Base-by-base conservation (phyloP, 2,113 vertebrate species). In the Plecturocebus donacophilus region DNA sequence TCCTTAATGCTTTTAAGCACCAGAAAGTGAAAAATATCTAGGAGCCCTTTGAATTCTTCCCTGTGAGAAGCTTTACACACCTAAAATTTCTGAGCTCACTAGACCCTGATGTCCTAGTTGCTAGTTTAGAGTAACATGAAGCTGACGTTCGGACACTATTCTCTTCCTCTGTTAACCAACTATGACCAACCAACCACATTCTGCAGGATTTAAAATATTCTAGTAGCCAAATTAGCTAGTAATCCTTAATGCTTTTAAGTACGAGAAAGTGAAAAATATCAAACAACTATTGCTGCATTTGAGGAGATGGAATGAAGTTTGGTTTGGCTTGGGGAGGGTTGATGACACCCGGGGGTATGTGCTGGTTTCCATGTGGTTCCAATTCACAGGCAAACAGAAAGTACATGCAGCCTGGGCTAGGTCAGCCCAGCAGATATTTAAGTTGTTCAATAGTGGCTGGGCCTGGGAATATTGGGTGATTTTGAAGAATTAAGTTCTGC, bases 401-500 rank as follows among this genome's bases (percentile, higher is more conserved):
- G 49, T 38, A 12, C 2, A 3, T 4, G 9, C 16, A n/a, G 16
- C 47, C 40, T 35, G 38, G 2, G 38, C 20, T 8, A 52, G 79
- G 42, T n/a, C 61, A 89, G 61, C n/a, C 6, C 49, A 23, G 32
- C 54, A 80, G 92, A 93, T 35, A 52, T 52, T 81, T 66, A 64
- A 66, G 49, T 38, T 83, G 52, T 49, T 71, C 79, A 88, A 27
- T 82, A 25, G 84, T 71, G 66, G 7, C 68, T n/a, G 30, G 89
- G 47, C 14, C 73, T 94, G 23, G 11, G 81, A 91, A 38, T 47
- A 88, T 58, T 71, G 47, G 30, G 45, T 88, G 66, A 83, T 91
- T 94, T 79, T 77, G 64, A 94, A 77, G 83, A 92, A 95, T 90
- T 94, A 56, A 17, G 70, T 49, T 93, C n/a, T 92, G 71, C n/a